These are phyloP conservation scores for Parnassius smintheus DNA, from an alignment of 2,888 invertebrate genomes.

Conservation along the genomic window DNA sequence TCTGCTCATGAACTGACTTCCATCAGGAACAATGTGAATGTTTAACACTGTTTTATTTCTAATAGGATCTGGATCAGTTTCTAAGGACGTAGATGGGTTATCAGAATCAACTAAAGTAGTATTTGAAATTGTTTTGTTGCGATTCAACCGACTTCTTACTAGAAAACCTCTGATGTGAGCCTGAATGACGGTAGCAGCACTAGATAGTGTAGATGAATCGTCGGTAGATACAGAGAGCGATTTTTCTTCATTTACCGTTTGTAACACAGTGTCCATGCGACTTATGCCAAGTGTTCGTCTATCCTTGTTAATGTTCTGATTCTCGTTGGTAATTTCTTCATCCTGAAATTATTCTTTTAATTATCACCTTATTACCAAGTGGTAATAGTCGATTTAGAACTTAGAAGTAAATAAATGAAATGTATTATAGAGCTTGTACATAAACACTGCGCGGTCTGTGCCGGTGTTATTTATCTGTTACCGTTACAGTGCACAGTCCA, in stretches of 20 bases:
- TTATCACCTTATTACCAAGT: too few species aligned
- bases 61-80: conserved; percentile 54
- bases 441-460: too few species aligned
- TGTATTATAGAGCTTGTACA: too few species aligned
- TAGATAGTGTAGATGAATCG: conserved; percentile 74
- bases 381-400: too few species aligned
- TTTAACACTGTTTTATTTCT: conserved; percentile 68
- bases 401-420: too few species aligned
- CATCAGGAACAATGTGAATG: conserved; percentile 72
- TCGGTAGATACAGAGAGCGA: conserved; percentile 74
- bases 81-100: conserved; percentile 54
- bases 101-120: conserved; percentile 64
- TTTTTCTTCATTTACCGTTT: conserved; percentile 78
- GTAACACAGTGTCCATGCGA: conserved; percentile 72
- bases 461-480: too few species aligned
- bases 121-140: conserved; percentile 63
- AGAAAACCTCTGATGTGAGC: conserved; percentile 85
- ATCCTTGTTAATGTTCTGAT: conserved; percentile 52
- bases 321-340: conserved; percentile 41
- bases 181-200: conserved; percentile 84
- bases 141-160: conserved; percentile 77
- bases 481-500: too few species aligned
- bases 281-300: conserved; percentile 60
- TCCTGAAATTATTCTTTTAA: conserved; percentile 49
- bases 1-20: conserved; percentile 60